Conservation (phyloP, 2,797 vertebrate species). For the Eulemur rubriventer region DNA sequence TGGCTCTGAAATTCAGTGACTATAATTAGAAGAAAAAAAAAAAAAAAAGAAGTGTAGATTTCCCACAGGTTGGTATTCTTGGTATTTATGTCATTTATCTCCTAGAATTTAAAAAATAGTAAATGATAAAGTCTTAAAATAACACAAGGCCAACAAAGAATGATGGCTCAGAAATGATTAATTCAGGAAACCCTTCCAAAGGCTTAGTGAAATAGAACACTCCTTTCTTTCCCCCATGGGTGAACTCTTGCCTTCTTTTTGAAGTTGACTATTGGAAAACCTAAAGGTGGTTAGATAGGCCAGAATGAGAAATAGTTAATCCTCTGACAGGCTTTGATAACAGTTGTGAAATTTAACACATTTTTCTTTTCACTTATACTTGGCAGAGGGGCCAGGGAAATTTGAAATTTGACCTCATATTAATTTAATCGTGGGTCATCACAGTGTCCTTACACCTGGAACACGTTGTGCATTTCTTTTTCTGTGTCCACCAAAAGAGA, state of each 20-base stretch:
- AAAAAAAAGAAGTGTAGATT: conserved; percentile 48
- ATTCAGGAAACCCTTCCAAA: conserved; percentile 65
- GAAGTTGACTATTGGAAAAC: conserved; percentile 69
- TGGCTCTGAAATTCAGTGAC: background rate
- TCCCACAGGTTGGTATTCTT: conserved; percentile 69
- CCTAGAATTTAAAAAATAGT: conserved; percentile 66
- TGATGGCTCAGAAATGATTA: conserved; percentile 69
- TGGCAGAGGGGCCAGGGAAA: conserved; percentile 53
- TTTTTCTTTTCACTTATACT: conserved; percentile 68
- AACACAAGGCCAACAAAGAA: conserved; percentile 66
- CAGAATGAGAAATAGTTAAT: conserved; percentile 71
- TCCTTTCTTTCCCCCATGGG: conserved; percentile 64
- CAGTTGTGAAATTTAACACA: conserved; percentile 74
- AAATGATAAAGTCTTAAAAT: conserved; percentile 77
- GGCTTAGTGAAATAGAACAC: conserved; percentile 63
- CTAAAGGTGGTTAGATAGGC: conserved; percentile 50
- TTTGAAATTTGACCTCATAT: conserved; percentile 64
- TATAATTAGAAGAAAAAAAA: conserved; percentile 7
- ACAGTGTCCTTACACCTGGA: conserved; percentile 61
- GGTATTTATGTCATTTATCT: conserved; percentile 72
- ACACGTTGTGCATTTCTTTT: conserved; percentile 3
- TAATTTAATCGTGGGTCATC: conserved; percentile 59
- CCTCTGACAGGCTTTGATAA: conserved; percentile 68
- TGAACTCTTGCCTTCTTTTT: conserved; percentile 74
- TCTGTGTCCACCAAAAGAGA: conserved; percentile 35